Conservation (phyloP, 2,113 vertebrate genomes). For the Daboia siamensis region DNA sequence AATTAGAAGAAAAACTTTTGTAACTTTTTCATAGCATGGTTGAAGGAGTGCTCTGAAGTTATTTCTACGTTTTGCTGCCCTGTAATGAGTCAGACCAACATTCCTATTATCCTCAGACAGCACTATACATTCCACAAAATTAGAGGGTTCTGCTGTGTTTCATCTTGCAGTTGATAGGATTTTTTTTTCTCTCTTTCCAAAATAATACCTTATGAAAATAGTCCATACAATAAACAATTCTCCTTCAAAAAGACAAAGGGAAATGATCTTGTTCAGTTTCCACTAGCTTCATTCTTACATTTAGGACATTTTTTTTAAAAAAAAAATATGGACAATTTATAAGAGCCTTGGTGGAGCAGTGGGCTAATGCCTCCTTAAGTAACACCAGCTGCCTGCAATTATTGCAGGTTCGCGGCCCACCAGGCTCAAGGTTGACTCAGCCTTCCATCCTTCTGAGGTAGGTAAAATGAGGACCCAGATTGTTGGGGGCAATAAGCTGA, state of each 20-base stretch:
- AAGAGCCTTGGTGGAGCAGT: too few relatives aligned
- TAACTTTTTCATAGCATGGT: not conserved
- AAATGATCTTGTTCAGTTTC: not conserved
- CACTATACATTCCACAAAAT: not conserved
- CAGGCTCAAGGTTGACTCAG: too few relatives aligned
- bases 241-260: not conserved
- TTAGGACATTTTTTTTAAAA: not conserved
- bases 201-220: not conserved
- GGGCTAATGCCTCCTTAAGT: too few relatives aligned
- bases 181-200: accelerated
- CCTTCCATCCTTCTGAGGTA: too few relatives aligned
- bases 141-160: not conserved
- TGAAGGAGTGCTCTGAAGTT: not conserved
- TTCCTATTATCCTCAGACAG: not conserved
- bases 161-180: not conserved
- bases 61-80: not conserved
- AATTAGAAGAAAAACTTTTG: not conserved
- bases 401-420: too few relatives aligned
- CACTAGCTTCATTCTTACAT: not conserved
- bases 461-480: too few relatives aligned
- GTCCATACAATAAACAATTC: not conserved
- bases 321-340: not conserved
- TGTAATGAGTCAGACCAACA: not conserved
- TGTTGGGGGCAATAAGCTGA: too few relatives aligned
- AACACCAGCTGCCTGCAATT: too few relatives aligned